These are phyloP conservation scores for Latrodectus geometricus DNA, from an alignment of 1,140 invertebrate species.

Conservation along the genomic window DNA sequence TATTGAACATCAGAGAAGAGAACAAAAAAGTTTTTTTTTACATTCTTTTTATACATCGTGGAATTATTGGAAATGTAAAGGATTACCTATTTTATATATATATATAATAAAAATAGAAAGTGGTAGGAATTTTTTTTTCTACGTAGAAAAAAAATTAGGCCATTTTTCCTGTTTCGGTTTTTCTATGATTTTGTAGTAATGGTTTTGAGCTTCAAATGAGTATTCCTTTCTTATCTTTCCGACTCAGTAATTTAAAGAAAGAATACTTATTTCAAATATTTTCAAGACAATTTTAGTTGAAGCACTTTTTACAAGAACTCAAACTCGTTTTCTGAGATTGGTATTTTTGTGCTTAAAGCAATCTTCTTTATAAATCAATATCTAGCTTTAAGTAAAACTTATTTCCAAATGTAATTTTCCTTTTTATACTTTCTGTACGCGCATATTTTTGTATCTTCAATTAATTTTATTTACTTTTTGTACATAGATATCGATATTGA, in stretches of 20 bases:
- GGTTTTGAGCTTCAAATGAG: background rate
- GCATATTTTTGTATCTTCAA: too few species aligned
- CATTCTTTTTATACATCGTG: background rate
- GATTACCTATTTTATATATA: background rate
- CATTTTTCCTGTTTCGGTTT: slow-evolving; percentile 1
- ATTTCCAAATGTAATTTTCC: too few species aligned
- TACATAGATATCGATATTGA: too few species aligned
- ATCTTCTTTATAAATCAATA: too few species aligned
- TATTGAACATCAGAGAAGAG: background rate
- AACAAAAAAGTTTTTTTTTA: background rate
- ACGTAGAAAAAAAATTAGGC: background rate
- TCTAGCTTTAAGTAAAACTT: too few species aligned
- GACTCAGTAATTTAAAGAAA: background rate
- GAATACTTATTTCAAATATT: too few species aligned
- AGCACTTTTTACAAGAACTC: too few species aligned
- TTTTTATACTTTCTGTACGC: too few species aligned
- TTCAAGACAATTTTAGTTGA: too few species aligned
- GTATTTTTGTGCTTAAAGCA: too few species aligned
- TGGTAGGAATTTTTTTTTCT: background rate
- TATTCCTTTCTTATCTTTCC: background rate
- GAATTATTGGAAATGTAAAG: slow-evolving; percentile 41
- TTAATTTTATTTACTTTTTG: too few species aligned
- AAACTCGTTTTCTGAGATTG: too few species aligned
- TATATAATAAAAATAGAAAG: background rate
- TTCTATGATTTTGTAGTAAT: background rate